Percentiles rank a stretch among this genome's conserved stretches.
Conservation (phyloP, 2,888 invertebrate genomes). For the Lymantria monacha region DNA sequence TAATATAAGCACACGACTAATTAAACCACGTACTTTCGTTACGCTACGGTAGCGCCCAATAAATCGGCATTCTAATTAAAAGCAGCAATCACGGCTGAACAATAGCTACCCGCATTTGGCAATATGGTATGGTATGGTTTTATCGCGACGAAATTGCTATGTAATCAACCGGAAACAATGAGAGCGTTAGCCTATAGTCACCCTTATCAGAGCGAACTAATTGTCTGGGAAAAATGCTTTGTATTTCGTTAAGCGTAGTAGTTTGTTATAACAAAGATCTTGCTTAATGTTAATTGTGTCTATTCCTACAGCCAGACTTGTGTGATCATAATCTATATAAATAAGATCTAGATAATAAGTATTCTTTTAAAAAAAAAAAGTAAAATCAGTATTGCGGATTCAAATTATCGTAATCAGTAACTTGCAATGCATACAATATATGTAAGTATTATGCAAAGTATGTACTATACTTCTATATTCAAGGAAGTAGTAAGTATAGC, state of each 20-base stretch:
- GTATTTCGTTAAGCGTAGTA: conserved; percentile 2
- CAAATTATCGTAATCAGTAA: no score
- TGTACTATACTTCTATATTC: no score
- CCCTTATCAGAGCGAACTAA: conserved; percentile 33
- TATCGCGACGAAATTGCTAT: conserved; percentile 40
- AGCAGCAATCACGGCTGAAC: conserved; percentile 42
- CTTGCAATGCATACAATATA: no score
- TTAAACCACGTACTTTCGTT: conserved; percentile 7
- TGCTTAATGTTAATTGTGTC: background rate
- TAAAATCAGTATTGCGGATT: no score
- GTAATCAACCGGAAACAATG: conserved; percentile 50
- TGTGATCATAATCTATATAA: background rate
- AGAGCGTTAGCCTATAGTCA: conserved; percentile 41
- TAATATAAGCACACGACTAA: conserved; percentile 1
- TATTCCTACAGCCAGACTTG: background rate
- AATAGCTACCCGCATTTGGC: conserved; percentile 46
- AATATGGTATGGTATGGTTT: conserved; percentile 30
- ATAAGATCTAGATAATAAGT: background rate
- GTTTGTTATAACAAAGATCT: background rate
- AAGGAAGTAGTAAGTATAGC: no score
- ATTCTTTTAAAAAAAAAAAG: no score
- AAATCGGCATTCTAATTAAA: conserved; percentile 43
- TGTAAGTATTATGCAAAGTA: no score
- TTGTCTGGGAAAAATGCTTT: conserved; percentile 16
- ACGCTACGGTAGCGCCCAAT: conserved; percentile 16